Base-by-base conservation (phyloP, 2,888 invertebrate genomes). In the Leucophenga maculata region DNA sequence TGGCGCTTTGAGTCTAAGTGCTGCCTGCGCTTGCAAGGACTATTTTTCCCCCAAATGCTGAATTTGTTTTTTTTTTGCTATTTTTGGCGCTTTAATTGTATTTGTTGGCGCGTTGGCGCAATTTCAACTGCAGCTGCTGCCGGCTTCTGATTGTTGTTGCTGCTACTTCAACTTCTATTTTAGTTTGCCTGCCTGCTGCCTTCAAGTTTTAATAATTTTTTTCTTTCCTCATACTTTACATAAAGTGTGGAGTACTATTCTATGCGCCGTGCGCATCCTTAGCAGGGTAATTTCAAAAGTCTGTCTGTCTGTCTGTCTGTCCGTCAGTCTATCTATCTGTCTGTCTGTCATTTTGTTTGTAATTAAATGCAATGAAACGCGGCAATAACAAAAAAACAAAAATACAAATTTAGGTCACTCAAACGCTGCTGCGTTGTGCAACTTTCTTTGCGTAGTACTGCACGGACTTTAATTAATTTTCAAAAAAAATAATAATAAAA, bases 361-460 rank as follows among this genome's bases (percentile, higher is more conserved):
- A 82, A 80, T 79, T 82, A 79, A 80, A 76, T 77, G 80, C 75
- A 80, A 81, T 9, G 22, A 14, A 14, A 18, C n/a, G 22, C 26
- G 14, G 4, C 18, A 55, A 75, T 77, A 75, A 39, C 39, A 39
- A 39, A 39, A 39, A 39, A 3, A 39, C 3, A 39, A 39, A 39
- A 80, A 75, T 70, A 39, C 68, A 72, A n/a, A 80, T 81, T 74
- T 75, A 79, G 80, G 79, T 77, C 79, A 78, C 73, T 77, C 74
- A 77, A 70, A 73, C 74, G 77, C 62, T 69, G 59, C 48, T n/a
- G 39, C 8, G 26, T 22, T 55, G 55, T 26, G 22, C 18, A 26
- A 22, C 14, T 55, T 26, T 22, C 11, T 39, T 39, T 3, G 39
- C 55, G 6, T 11, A 16, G 52, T 11, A 1, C 20, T 8, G 52